Base-by-base conservation (phyloP, 2,113 vertebrate genomes). In the Reinhardtius hippoglossoides region DNA sequence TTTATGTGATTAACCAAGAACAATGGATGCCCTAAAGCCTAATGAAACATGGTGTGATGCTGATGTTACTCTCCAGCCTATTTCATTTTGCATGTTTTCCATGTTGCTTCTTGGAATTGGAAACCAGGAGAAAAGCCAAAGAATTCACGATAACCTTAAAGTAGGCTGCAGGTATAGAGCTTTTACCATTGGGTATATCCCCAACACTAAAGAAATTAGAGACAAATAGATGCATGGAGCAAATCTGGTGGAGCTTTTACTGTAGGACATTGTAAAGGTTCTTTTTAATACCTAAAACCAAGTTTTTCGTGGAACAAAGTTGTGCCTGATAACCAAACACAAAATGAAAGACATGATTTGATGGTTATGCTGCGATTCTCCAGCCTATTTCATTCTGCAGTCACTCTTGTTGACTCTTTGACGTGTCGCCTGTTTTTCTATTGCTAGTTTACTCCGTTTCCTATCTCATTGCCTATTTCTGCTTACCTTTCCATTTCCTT, bases 401-500 rank as follows among this genome's bases (percentile, higher is more conserved):
- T 5, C 54, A 56, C 54, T 24, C n/a, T 15, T 1, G 12, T 13
- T 14, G 3, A 56, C 54, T 8, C 54, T 23, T 9, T 56, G 23
- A 13, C 20, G 13, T 62, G 31, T 31, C 31, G 31, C 5, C 31
- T 31, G 31, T 31, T 31, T 23, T 20, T 60, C 1, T 1, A 18
- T 65, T 62, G 31, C 54, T 46, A 76, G 63, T 88, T 84, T 89
- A 76, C 87, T 68, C 62, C 18, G 75, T 88, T 87, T 76, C 42
- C 62, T 64, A 46, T 74, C 64, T 63, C 35, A 9, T 61, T 63
- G 67, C 31, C 31, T 72, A 76, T 83, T 88, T 83, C 75, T 88
- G 84, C 87, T 89, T 82, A 85, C 81, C 87, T 87, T 68, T 83
- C 44, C 37, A 61, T 84, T 81, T 65, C 56, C n/a, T 14, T 27